phyloP scores from a whole-genome alignment of 2,113 vertebrate species.

The Megaceryle torquata region DNA sequence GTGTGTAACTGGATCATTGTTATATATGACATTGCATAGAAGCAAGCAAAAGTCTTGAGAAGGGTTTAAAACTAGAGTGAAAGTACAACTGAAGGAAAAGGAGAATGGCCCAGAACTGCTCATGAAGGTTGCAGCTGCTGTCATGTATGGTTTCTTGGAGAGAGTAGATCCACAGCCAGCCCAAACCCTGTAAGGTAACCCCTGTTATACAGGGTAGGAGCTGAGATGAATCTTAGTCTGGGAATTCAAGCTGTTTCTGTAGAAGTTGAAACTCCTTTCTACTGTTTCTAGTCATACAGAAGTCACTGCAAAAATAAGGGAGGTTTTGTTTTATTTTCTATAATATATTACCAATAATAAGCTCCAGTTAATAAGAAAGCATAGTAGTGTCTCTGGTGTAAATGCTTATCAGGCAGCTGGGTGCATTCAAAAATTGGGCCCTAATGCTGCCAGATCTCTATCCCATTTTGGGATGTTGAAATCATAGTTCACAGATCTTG shows the following conservation, averaged over 20 bases:
- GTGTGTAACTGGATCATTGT: neutral
- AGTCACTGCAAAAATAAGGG: neutral
- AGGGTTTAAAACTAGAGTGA: neutral
- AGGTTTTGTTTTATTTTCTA: neutral
- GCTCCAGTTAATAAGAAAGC: neutral
- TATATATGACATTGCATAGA: fast-evolving
- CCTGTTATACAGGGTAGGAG: fast-evolving
- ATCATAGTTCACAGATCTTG: neutral
- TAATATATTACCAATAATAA: neutral
- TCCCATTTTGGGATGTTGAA: neutral
- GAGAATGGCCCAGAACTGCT: neutral
- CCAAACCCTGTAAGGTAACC: neutral
- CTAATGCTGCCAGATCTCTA: neutral
- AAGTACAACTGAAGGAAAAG: neutral
- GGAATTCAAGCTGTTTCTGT: neutral
- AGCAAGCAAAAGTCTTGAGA: fast-evolving
- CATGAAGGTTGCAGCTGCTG: neutral
- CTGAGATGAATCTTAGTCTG: neutral
- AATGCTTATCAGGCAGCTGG: neutral
- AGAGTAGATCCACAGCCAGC: fast-evolving
- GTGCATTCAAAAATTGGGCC: neutral
- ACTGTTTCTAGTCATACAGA: neutral
- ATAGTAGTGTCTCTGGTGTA: neutral
- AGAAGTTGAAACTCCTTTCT: neutral
- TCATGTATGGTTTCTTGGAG: fast-evolving